phyloP scores from a whole-genome alignment of 53 echinoderm and acorn worm genomes.

The Echinometra lucunter region DNA sequence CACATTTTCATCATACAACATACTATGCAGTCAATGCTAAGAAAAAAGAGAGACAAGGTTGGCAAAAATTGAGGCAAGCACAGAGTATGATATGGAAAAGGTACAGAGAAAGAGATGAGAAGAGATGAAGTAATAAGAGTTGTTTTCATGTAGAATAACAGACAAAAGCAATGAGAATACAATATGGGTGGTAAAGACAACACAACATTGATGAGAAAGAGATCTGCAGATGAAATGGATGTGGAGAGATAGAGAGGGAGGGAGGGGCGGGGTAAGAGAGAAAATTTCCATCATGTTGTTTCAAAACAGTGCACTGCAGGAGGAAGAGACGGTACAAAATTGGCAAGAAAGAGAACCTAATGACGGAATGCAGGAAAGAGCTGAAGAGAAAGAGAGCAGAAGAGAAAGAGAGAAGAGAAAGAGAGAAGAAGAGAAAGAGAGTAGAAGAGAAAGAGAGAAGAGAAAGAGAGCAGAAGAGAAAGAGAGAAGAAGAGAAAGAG shows the following conservation, averaged over 20 bases:
- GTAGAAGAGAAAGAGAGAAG: too few relatives aligned
- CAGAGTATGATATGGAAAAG: background rate
- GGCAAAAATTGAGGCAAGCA: background rate
- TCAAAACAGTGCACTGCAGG: too few relatives aligned
- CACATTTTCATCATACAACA: background rate
- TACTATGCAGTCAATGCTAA: too few relatives aligned
- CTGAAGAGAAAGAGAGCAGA: too few relatives aligned
- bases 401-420: too few relatives aligned
- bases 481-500: too few relatives aligned
- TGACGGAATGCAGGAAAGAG: too few relatives aligned
- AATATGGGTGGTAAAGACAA: background rate
- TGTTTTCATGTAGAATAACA: background rate
- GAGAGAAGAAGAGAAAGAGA: too few relatives aligned
- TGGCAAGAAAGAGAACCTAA: too few relatives aligned
- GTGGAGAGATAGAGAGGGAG: background rate
- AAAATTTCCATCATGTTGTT: too few relatives aligned
- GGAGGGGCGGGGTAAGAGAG: background rate
- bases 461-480: too few relatives aligned
- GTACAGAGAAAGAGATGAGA: background rate
- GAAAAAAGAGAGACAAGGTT: background rate
- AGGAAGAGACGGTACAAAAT: too few relatives aligned
- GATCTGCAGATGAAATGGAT: background rate
- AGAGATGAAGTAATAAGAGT: background rate
- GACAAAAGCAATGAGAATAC: background rate
- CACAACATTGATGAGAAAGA: background rate